A percentile compares a stretch with the other conserved stretches of the same genome.
These are phyloP conservation scores for Microchirus variegatus DNA, from an alignment of 2,797 vertebrate species.

Conservation along the genomic window DNA sequence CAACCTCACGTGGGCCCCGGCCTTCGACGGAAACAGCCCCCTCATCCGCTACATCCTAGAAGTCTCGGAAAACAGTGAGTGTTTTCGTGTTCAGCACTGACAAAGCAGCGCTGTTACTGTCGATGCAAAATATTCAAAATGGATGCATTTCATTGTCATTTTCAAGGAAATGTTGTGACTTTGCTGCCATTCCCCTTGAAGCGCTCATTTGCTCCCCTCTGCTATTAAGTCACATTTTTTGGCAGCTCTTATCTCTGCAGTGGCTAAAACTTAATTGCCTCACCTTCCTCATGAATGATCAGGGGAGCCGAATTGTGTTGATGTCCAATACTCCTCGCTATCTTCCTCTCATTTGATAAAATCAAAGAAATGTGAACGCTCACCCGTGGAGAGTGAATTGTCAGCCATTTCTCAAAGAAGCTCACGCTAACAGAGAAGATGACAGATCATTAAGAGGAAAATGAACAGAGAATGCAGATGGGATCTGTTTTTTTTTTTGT, in stretches of 20 bases:
- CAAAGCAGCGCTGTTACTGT: neutral
- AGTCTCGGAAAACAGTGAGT: slow-evolving; percentile 98
- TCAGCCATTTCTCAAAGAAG: slow-evolving; percentile 49
- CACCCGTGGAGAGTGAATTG: slow-evolving; percentile 43
- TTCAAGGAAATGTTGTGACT: slow-evolving; percentile 15
- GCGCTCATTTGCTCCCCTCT: slow-evolving; percentile 21
- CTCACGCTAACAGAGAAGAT: slow-evolving; percentile 51
- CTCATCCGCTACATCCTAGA: slow-evolving; percentile 93
- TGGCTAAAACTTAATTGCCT: slow-evolving; percentile 40
- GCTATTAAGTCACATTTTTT: slow-evolving; percentile 43
- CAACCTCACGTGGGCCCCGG: slow-evolving; percentile 94
- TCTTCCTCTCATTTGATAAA: slow-evolving; percentile 45
- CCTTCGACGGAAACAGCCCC: slow-evolving; percentile 97
- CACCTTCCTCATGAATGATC: slow-evolving; percentile 35
- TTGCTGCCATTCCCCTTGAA: slow-evolving; percentile 8
- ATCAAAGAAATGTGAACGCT: slow-evolving; percentile 48
- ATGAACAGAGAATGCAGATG: slow-evolving; percentile 66
- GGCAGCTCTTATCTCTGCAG: slow-evolving; percentile 24
- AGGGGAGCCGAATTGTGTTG: slow-evolving; percentile 29
- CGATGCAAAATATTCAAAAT: neutral
- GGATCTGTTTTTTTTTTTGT: slow-evolving; percentile 42
- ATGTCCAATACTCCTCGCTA: slow-evolving; percentile 30
- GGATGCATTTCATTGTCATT: slow-evolving; percentile 19
- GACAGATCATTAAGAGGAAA: slow-evolving; percentile 70
- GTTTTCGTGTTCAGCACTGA: neutral